These are phyloP conservation scores for Drosophila affinis DNA, from an alignment of 2,888 invertebrate species.

Conservation along the genomic window DNA sequence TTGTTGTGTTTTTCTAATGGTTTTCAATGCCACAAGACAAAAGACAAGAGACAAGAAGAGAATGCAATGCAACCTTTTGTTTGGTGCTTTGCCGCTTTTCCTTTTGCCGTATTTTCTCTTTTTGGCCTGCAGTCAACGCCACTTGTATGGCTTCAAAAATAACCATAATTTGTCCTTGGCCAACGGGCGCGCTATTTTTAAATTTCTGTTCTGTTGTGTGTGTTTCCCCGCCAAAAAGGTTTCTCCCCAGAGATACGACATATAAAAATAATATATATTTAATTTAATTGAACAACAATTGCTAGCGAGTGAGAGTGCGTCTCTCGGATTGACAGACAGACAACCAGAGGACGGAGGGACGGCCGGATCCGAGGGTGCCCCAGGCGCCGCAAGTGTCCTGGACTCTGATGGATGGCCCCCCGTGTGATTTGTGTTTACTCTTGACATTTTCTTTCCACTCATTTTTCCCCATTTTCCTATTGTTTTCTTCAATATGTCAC, in stretches of 20 bases:
- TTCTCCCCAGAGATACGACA: slow-evolving; percentile 20
- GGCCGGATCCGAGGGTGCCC: slow-evolving; percentile 2
- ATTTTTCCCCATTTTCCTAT: slow-evolving; percentile 15
- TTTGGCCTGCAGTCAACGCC: slow-evolving; percentile 33
- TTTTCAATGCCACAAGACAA: slow-evolving; percentile 50
- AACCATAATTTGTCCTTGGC: slow-evolving; percentile 74
- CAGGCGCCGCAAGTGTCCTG: slow-evolving; percentile 51
- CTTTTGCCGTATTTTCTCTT: slow-evolving; percentile 9
- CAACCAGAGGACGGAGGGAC: slow-evolving; percentile 8
- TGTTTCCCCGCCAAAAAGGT: slow-evolving; percentile 32
- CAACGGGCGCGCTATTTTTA: slow-evolving; percentile 58
- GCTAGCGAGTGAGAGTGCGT: background rate
- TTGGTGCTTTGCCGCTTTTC: slow-evolving; percentile 7
- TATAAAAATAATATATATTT: slow-evolving; percentile 22
- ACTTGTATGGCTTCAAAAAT: slow-evolving; percentile 69
- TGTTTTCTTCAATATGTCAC: slow-evolving; percentile 44
- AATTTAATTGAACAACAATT: slow-evolving; percentile 42
- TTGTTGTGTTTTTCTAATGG: slow-evolving; percentile 16
- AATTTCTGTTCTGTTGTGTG: slow-evolving; percentile 6
- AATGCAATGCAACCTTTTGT: slow-evolving; percentile 30
- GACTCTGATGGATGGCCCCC: slow-evolving; percentile 55
- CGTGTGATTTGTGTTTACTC: slow-evolving; percentile 46
- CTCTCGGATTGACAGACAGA: slow-evolving; percentile 16
- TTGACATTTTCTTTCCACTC: slow-evolving; percentile 12
- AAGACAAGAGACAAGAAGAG: slow-evolving; percentile 14